These are phyloP conservation scores for Rhea pennata DNA, from an alignment of 2,113 vertebrate species.

Conservation along the genomic window DNA sequence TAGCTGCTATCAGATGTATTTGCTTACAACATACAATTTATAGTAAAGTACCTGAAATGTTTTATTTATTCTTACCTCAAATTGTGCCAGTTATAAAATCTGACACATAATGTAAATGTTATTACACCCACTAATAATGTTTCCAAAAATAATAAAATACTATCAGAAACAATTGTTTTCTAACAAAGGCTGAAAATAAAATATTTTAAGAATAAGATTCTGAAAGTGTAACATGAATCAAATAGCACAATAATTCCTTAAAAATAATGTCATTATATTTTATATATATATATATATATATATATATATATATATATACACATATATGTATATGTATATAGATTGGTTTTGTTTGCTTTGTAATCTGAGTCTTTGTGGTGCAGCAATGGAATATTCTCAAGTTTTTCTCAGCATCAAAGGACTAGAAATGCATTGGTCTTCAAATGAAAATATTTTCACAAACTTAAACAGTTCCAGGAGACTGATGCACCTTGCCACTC, in stretches of 20 bases:
- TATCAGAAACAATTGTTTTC: background rate
- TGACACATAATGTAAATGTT: background rate
- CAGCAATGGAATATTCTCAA: too few relatives aligned
- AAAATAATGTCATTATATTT: background rate
- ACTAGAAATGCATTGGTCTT: background rate
- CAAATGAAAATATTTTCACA: background rate
- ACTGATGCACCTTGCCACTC: background rate
- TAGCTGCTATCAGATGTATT: background rate
- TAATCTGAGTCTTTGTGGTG: background rate
- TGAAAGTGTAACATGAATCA: background rate
- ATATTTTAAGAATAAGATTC: background rate
- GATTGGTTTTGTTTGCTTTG: background rate
- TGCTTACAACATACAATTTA: background rate
- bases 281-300: background rate
- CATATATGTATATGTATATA: background rate
- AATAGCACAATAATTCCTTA: background rate
- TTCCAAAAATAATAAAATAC: background rate
- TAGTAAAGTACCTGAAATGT: background rate
- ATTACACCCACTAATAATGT: background rate
- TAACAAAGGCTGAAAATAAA: background rate
- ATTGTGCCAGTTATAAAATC: background rate
- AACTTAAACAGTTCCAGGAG: background rate
- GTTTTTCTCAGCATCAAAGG: background rate
- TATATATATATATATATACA: background rate
- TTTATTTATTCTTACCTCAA: background rate